Evolutionary conservation across 2,797 vertebrate genomes (phyloP).

Genomic region (Chaetodon trifasciatus): DNA sequence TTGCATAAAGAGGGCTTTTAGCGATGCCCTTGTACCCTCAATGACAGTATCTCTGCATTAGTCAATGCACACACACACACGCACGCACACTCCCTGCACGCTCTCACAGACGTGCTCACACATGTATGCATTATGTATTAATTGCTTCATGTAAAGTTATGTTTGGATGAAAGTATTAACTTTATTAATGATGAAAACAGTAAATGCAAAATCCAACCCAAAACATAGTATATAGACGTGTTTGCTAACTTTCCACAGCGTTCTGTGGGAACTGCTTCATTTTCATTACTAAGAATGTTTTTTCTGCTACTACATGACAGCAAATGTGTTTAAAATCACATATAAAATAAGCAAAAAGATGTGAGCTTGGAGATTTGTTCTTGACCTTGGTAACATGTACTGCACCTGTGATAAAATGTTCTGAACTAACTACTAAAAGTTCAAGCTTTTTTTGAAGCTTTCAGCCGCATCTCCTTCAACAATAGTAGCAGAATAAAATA

Average conservation of each 20-base stretch:
- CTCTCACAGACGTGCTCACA: slow-evolving; percentile 1
- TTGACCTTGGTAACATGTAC: background rate
- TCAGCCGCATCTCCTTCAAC: background rate
- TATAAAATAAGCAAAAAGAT: background rate
- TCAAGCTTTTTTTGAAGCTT: background rate
- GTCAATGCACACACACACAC: slow-evolving; percentile 32
- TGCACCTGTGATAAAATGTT: background rate
- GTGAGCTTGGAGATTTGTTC: background rate
- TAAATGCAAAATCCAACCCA: background rate
- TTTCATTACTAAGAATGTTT: background rate
- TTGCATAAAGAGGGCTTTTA: slow-evolving; percentile 81
- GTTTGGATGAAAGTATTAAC: slow-evolving; percentile 10
- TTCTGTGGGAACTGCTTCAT: background rate
- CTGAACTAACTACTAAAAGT: background rate
- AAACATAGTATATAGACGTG: background rate
- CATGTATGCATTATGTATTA: slow-evolving; percentile 31
- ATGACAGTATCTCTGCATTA: slow-evolving; percentile 74
- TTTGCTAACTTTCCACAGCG: background rate
- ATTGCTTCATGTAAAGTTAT: slow-evolving; percentile 15
- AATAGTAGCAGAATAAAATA: background rate
- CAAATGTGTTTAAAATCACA: background rate
- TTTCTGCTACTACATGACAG: background rate
- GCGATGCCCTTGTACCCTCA: slow-evolving; percentile 77
- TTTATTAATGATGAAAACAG: background rate
- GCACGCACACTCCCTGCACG: background rate